phyloP scores from a whole-genome alignment of 2,888 invertebrate species.

The Amblyteles armatorius region DNA sequence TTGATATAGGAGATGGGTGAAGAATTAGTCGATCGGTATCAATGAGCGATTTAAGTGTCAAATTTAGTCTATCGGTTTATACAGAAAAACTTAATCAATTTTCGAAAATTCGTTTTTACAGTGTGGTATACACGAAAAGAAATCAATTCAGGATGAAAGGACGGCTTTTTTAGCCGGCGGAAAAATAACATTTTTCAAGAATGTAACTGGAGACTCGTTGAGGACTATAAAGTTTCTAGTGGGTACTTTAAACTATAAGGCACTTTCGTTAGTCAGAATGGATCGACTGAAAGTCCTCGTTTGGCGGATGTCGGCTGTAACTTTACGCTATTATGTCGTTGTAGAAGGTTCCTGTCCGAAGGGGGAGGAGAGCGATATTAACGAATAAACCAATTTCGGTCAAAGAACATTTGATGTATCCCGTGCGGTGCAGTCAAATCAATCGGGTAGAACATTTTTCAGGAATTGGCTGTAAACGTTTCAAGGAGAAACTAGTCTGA shows the following conservation, averaged over 20 bases:
- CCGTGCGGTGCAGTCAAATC: neutral
- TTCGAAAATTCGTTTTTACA: neutral
- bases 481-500: neutral
- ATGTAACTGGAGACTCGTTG: neutral
- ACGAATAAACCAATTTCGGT: conserved; percentile 72
- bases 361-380: conserved; percentile 11
- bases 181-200: neutral
- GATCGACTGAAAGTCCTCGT: conserved; percentile 26
- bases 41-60: neutral
- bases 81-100: too few species aligned
- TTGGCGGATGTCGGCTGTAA: conserved; percentile 18
- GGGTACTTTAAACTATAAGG: conserved; percentile 10
- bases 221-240: conserved; percentile 16
- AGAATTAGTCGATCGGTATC: neutral
- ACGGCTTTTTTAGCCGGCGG: neutral
- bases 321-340: conserved; percentile 5
- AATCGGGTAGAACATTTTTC: neutral
- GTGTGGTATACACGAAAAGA: too few species aligned
- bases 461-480: neutral
- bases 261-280: conserved; percentile 44
- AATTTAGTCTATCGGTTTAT: too few species aligned
- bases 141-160: neutral
- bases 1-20: neutral
- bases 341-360: conserved; percentile 5
- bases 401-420: conserved; percentile 77